These are phyloP conservation scores for Neodon shergylaensis DNA, from an alignment of 2,113 vertebrate genomes.

Conservation along the genomic window DNA sequence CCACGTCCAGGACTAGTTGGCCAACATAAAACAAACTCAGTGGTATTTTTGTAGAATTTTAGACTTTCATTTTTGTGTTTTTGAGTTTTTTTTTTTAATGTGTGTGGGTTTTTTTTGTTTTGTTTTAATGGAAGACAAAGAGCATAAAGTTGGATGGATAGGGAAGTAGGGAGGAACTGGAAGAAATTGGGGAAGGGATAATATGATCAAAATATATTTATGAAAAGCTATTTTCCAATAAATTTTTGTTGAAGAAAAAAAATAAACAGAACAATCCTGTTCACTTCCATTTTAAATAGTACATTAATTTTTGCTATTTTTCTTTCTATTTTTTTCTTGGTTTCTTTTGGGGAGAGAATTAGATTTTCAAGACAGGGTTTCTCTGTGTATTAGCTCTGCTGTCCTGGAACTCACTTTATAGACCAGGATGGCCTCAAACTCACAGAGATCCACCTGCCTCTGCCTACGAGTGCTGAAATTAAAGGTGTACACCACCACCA, in stretches of 20 bases:
- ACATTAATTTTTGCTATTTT: not conserved
- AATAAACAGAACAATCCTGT: not conserved
- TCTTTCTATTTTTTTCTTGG: not conserved
- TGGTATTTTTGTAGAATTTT: not conserved
- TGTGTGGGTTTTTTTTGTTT: not conserved
- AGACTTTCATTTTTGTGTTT: not conserved
- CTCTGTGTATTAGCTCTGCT: not conserved
- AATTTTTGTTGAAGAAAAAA: not conserved
- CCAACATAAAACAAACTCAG: not conserved
- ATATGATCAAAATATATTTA: not conserved
- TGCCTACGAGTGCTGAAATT: not conserved
- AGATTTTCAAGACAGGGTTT: not conserved
- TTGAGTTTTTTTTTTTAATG: no score
- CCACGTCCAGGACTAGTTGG: not conserved
- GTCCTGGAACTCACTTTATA: not conserved
- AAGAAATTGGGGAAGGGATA: not conserved
- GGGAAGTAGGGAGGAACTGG: not conserved
- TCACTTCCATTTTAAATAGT: constrained; percentile 11
- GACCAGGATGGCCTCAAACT: not conserved
- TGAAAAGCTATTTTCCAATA: not conserved
- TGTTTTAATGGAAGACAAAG: not conserved
- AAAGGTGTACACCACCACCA: not conserved
- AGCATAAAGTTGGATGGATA: not conserved
- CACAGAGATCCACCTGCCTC: not conserved
- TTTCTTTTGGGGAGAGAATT: not conserved